phyloP scores from a whole-genome alignment of 2,113 vertebrate species.

The Hippopotamus amphibius region DNA sequence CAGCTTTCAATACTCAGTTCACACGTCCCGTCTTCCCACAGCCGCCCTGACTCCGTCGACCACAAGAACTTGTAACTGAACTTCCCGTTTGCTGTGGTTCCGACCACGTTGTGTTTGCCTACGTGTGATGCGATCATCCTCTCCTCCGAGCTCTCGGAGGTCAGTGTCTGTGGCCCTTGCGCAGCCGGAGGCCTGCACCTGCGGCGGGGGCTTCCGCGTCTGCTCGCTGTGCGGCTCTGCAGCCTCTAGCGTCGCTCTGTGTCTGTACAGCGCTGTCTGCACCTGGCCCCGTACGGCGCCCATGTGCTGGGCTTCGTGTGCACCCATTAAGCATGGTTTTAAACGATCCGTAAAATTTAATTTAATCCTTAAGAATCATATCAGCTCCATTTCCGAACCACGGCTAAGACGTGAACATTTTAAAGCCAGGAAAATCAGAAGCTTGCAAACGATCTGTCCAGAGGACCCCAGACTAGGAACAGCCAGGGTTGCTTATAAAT shows the following conservation, averaged over 20 bases:
- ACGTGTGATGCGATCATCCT: not conserved
- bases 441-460: not conserved
- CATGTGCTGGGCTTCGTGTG: not conserved
- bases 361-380: not conserved
- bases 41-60: not conserved
- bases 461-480: not conserved
- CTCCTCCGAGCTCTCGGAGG: not conserved
- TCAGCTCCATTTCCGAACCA: not conserved
- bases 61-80: too few species aligned
- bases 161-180: not conserved
- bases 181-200: fast-evolving
- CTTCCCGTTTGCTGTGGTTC: not conserved
- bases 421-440: not conserved
- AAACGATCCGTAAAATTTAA: not conserved
- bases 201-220: fast-evolving
- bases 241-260: fast-evolving
- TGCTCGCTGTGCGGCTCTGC: not conserved
- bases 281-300: too few species aligned
- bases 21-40: not conserved
- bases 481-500: not conserved
- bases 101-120: not conserved
- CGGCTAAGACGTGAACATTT: not conserved
- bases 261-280: fast-evolving
- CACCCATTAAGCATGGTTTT: not conserved
- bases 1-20: not conserved